Evolutionary conservation across 2,113 vertebrate genomes (phyloP).

Genomic region (Carassius gibelio): DNA sequence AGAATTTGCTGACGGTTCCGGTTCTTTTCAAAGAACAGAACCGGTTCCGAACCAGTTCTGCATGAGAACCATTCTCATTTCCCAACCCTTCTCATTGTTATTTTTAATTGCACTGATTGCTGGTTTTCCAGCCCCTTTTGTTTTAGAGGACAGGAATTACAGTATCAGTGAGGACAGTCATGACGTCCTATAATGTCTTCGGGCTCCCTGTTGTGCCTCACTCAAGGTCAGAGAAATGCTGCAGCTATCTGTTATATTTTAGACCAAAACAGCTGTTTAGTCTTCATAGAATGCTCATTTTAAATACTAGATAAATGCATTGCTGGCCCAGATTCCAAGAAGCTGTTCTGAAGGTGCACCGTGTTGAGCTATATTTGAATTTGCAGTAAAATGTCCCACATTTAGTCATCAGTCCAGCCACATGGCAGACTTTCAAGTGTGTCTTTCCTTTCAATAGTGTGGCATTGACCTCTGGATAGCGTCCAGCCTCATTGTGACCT

Average conservation of each 20-base stretch:
- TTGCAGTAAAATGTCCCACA: neutral
- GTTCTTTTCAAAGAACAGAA: too few relatives aligned
- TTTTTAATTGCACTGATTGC: constrained; percentile 14
- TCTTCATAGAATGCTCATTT: constrained; percentile 24
- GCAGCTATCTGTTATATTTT: constrained; percentile 32
- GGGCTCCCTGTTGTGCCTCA: neutral
- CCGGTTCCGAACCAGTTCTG: too few relatives aligned
- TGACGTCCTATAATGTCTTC: constrained; percentile 5
- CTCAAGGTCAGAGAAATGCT: constrained; percentile 45
- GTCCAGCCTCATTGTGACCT: constrained; percentile 17
- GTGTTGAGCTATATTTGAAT: constrained; percentile 13
- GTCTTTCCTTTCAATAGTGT: neutral
- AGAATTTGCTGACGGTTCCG: too few relatives aligned
- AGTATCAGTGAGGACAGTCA: constrained; percentile 19
- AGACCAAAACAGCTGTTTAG: constrained; percentile 47
- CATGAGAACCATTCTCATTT: too few relatives aligned
- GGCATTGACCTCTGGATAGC: constrained; percentile 3
- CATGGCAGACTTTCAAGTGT: neutral
- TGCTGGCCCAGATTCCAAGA: constrained; percentile 8
- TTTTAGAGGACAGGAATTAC: constrained; percentile 3
- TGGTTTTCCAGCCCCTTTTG: neutral
- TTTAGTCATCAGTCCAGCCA: neutral
- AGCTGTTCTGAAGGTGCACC: neutral
- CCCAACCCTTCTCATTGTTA: neutral
- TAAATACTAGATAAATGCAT: constrained; percentile 17